Percentiles rank a stretch among this genome's conserved stretches.
Conservation (phyloP, 2,888 invertebrate genomes). For the Cantharis rufa region DNA sequence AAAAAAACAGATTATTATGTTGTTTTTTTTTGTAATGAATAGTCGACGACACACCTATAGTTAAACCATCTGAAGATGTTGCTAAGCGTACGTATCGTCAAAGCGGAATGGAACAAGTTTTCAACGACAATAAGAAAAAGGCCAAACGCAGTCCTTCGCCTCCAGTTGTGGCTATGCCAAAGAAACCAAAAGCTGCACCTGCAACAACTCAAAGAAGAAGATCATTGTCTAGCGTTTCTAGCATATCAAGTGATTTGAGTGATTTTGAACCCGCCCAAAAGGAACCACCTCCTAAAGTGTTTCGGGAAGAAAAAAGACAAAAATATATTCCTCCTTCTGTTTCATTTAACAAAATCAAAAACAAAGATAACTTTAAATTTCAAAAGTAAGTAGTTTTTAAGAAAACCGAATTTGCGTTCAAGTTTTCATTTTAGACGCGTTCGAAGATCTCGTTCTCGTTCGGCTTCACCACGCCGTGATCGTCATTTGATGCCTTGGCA, state of each 20-base stretch:
- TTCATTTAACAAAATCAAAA: conserved; percentile 8
- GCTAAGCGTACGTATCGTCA: conserved; percentile 34
- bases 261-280: conserved; percentile 38
- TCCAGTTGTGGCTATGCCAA: conserved; percentile 60
- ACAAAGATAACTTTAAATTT: not conserved
- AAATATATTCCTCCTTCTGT: not conserved
- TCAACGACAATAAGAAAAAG: conserved; percentile 1
- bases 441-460: conserved; percentile 16
- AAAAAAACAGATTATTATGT: not conserved
- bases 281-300: not conserved
- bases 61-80: conserved; percentile 31
- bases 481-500: conserved; percentile 37
- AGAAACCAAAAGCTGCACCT: conserved; percentile 25
- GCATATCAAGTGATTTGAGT: conserved; percentile 55
- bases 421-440: not conserved
- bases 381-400: not conserved
- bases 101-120: conserved; percentile 28
- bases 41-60: conserved; percentile 7
- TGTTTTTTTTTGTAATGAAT: not conserved
- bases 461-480: conserved; percentile 24
- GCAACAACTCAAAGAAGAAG: conserved; percentile 50
- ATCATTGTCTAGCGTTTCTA: conserved; percentile 60
- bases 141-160: conserved; percentile 60
- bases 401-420: not conserved
- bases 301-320: not conserved